Percentiles rank a stretch among this genome's conserved stretches.
phyloP scores from a whole-genome alignment of 2,113 vertebrate genomes.

The Malaclemys terrapin region DNA sequence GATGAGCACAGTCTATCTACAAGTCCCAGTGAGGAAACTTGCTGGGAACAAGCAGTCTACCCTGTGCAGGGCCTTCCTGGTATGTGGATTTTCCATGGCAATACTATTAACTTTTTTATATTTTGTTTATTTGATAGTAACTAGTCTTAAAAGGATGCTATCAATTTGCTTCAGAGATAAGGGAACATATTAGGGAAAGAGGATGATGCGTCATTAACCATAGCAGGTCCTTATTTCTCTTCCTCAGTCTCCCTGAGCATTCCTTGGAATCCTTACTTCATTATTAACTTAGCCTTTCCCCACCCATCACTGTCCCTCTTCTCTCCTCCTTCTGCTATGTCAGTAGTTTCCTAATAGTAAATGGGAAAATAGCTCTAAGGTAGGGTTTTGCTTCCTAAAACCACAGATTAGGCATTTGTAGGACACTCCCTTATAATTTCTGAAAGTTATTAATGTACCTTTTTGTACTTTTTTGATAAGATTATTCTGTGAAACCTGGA shows the following conservation, averaged over 20 bases:
- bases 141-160: not conserved
- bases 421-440: not conserved
- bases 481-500: conserved; percentile 83
- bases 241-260: not conserved
- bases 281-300: not conserved
- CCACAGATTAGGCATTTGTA: not conserved
- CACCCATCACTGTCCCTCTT: not conserved
- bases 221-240: not conserved
- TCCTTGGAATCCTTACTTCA: not conserved
- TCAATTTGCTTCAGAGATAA: not conserved
- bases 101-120: not conserved
- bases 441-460: not conserved
- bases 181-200: not conserved
- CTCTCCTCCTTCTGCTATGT: not conserved
- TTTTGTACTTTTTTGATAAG: conserved; percentile 71
- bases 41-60: conserved; percentile 98
- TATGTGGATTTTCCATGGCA: conserved; percentile 43
- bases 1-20: conserved; percentile 91
- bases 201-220: not conserved
- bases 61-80: conserved; percentile 87
- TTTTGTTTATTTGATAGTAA: not conserved
- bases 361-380: not conserved
- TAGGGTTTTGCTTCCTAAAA: not conserved
- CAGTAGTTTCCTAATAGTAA: not conserved
- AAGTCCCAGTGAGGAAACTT: conserved; percentile 92